Evolutionary conservation across 2,888 invertebrate genomes (phyloP).

Genomic region (Hymenopus coronatus): DNA sequence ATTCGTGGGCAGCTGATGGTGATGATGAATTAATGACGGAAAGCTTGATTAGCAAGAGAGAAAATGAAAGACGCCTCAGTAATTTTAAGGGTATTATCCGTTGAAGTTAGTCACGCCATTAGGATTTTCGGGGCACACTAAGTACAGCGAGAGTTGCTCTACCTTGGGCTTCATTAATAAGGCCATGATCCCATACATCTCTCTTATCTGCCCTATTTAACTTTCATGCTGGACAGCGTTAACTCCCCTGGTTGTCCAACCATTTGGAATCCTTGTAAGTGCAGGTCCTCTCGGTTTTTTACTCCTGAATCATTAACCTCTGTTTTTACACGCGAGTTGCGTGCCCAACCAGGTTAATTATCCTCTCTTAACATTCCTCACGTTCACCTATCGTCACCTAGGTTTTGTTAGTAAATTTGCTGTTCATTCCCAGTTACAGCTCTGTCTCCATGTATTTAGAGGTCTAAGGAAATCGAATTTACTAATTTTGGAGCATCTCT

Average conservation of each 20-base stretch:
- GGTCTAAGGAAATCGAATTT: no score
- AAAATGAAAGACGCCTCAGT: background rate
- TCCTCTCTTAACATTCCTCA: no score
- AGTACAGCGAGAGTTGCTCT: no score
- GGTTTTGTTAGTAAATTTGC: no score
- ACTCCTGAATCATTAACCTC: background rate
- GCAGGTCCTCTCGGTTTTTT: background rate
- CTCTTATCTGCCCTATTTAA: background rate
- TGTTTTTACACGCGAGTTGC: background rate
- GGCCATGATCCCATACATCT: background rate
- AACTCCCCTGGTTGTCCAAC: no score
- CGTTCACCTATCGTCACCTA: no score
- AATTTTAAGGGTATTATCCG: background rate
- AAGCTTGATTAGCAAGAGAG: background rate
- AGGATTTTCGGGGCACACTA: background rate
- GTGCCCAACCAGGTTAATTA: background rate
- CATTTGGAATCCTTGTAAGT: no score
- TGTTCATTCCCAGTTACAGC: no score
- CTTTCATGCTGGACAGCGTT: background rate
- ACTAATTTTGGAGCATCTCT: no score
- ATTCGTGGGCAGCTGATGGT: background rate
- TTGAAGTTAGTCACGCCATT: background rate
- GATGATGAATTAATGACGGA: background rate
- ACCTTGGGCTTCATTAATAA: background rate
- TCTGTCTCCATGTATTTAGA: no score